phyloP scores from a whole-genome alignment of 2,888 invertebrate species.

The Apamea crenata region DNA sequence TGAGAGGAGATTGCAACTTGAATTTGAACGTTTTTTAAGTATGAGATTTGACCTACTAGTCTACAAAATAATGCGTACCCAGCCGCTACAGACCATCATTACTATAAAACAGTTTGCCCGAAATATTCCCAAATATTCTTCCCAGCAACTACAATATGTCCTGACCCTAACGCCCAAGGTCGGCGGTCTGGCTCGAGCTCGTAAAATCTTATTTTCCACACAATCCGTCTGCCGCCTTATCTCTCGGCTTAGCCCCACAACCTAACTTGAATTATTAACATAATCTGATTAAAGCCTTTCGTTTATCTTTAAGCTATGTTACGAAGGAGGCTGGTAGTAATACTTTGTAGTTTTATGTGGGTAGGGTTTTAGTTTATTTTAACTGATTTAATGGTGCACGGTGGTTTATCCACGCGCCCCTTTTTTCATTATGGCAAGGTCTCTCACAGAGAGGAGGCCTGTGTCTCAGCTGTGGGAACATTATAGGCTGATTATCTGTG shows the following conservation, averaged over 20 bases:
- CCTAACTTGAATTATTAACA: conserved; percentile 67
- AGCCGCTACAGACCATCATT: not conserved
- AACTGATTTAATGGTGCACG: not conserved
- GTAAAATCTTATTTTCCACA: conserved; percentile 71
- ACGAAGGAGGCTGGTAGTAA: conserved; percentile 43
- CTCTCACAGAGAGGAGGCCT: not conserved
- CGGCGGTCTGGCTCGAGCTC: conserved; percentile 61
- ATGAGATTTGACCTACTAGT: not conserved
- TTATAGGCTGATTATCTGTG: not conserved
- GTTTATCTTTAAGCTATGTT: conserved; percentile 66
- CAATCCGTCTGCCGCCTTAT: conserved; percentile 71
- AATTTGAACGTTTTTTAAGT: too few relatives aligned
- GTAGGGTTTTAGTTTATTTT: conserved; percentile 20
- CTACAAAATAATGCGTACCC: not conserved
- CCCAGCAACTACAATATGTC: not conserved
- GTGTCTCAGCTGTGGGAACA: not conserved
- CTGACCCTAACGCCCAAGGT: conserved; percentile 52
- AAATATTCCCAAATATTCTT: not conserved
- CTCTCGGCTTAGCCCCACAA: conserved; percentile 59
- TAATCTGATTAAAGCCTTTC: conserved; percentile 67
- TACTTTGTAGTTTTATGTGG: conserved; percentile 44
- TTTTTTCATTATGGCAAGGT: not conserved
- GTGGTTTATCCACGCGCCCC: not conserved
- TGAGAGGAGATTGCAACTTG: too few relatives aligned
- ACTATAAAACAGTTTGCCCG: conserved; percentile 12